A percentile compares a stretch with the other conserved stretches of the same genome.
phyloP scores from a whole-genome alignment of 1,140 invertebrate species.

The Plodia interpunctella region DNA sequence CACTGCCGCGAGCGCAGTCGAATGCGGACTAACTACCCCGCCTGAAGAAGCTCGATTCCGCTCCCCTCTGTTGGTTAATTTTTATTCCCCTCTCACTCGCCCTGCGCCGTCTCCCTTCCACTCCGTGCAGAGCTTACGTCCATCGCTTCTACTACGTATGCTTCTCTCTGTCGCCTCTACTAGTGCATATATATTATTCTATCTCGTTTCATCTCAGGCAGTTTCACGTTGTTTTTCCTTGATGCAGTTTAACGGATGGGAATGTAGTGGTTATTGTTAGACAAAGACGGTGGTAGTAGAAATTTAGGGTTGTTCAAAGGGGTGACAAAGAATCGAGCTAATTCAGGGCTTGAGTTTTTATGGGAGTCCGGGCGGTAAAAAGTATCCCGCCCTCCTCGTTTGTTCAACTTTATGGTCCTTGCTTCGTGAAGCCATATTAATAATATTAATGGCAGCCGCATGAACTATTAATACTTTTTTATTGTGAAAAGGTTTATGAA shows the following conservation, averaged over 20 bases:
- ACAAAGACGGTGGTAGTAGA: conserved; percentile 75
- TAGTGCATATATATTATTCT: conserved; percentile 76
- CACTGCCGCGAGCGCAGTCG: conserved; percentile 58
- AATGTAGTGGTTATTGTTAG: conserved; percentile 75
- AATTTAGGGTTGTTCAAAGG: conserved; percentile 75
- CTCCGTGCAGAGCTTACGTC: conserved; percentile 50
- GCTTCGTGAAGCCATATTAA: conserved; percentile 67
- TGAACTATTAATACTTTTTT: conserved; percentile 58
- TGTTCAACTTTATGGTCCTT: conserved; percentile 71
- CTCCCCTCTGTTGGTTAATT: conserved; percentile 74
- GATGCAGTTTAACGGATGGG: conserved; percentile 75
- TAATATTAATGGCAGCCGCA: conserved; percentile 69
- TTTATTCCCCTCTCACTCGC: conserved; percentile 56
- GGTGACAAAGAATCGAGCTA: conserved; percentile 76
- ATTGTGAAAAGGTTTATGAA: conserved; percentile 49
- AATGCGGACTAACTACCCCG: conserved; percentile 74
- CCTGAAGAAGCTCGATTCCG: conserved; percentile 70
- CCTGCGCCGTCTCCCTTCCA: conserved; percentile 49
- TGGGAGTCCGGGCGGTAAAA: conserved; percentile 70
- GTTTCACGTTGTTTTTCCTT: conserved; percentile 74
- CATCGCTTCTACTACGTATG: conserved; percentile 67
- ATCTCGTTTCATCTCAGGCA: conserved; percentile 75
- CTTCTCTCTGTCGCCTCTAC: conserved; percentile 69
- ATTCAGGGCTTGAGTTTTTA: conserved; percentile 75
- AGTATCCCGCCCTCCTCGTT: conserved; percentile 75